These are phyloP conservation scores for Teleiodes luculella DNA, from an alignment of 2,888 invertebrate species.

Conservation along the genomic window DNA sequence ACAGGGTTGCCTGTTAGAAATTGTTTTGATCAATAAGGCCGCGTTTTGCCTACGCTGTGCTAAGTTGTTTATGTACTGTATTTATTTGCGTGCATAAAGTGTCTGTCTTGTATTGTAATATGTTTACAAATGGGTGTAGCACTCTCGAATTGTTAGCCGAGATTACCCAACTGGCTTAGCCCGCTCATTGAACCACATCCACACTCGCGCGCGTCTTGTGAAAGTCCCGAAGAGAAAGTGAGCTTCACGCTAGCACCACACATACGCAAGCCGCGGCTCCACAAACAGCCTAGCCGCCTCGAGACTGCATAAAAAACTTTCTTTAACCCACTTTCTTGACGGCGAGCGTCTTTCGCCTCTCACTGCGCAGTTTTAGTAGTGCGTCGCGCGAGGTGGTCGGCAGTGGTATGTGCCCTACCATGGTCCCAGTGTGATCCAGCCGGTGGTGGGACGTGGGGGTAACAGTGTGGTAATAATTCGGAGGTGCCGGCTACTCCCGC, in stretches of 20 bases:
- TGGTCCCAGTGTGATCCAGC: constrained; percentile 66
- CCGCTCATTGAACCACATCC: constrained; percentile 59
- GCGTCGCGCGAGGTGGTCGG: constrained; percentile 61
- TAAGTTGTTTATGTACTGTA: too few species aligned
- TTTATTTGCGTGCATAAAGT: too few species aligned
- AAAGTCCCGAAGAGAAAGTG: constrained; percentile 78
- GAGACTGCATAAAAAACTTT: constrained; percentile 71
- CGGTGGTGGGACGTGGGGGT: constrained; percentile 62
- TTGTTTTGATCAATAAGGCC: too few species aligned
- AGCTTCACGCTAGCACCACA: constrained; percentile 59
- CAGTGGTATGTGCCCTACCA: constrained; percentile 74
- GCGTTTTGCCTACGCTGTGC: too few species aligned
- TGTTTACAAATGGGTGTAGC: neutral
- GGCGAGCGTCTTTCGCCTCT: constrained; percentile 69
- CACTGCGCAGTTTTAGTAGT: constrained; percentile 61
- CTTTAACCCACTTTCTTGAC: constrained; percentile 77
- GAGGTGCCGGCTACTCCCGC: constrained; percentile 45
- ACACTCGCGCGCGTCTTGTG: constrained; percentile 64
- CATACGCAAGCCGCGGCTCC: constrained; percentile 39
- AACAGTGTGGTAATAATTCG: constrained; percentile 42
- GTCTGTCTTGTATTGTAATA: too few species aligned
- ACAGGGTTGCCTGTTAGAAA: too few species aligned
- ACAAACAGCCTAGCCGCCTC: constrained; percentile 56
- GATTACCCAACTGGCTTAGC: constrained; percentile 47
- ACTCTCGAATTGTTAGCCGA: neutral